Evolutionary conservation across 1,140 invertebrate species (phyloP), one percentile per base, ranked within the genome.

Genomic region (Gonatopus flavifemur): DNA sequence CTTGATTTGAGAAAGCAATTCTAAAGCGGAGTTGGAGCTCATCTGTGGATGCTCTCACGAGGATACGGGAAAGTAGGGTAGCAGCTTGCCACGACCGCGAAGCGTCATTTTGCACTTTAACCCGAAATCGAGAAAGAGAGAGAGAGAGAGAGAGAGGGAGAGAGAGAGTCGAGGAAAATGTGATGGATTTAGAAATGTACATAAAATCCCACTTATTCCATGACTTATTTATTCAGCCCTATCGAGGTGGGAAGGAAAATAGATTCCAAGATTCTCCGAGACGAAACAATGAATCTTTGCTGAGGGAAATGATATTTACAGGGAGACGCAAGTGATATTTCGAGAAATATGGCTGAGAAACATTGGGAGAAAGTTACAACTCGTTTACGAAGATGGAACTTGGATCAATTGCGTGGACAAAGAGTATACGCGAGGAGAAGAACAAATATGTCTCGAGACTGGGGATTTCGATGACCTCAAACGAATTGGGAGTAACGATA

Each of bases 271-370:
- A n/a, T n/a, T n/a, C n/a, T n/a, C n/a, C n/a, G n/a, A n/a, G n/a
- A n/a, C n/a, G n/a, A n/a, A n/a, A n/a, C n/a, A n/a, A n/a, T n/a
- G n/a, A n/a, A n/a, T n/a, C n/a, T n/a, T n/a, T n/a, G n/a, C n/a
- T n/a, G n/a, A n/a, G n/a, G n/a, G n/a, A n/a, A n/a, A n/a, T n/a
- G n/a, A n/a, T n/a, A n/a, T n/a, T n/a, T n/a, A 5, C 42, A 74
- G 72, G 41, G 51, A 62, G 10, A 68, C 59, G 7, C 61, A 67
- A 32, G 59, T 70, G 15, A 62, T 61, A 13, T 55, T 81, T 51
- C 63, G 77, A n/a, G 69, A 83, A 32, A 57, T 82, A 7, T 80
- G 79, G 65, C 49, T 81, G 21, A 64, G 72, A 3, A 69, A 73
- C 36, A 70, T 70, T 10, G 52, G 55, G 9, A 69, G 74, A 42